Evolutionary conservation across 2,888 invertebrate species (phyloP).

Genomic region (Sarcophaga caerulescens): DNA sequence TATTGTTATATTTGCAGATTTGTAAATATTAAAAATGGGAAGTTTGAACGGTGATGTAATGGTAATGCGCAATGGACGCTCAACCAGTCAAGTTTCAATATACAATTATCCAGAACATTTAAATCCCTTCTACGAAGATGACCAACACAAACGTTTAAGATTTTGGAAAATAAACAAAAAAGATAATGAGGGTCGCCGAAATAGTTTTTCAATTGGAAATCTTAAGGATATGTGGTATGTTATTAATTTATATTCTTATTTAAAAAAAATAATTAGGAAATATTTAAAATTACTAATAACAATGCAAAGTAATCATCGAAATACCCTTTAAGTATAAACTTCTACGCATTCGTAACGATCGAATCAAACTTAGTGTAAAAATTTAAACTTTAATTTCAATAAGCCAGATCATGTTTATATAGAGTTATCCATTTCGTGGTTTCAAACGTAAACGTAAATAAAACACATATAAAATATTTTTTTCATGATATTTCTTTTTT

Average conservation of each 20-base stretch:
- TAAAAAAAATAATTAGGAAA: neutral
- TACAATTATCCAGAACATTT: slow-evolving; percentile 89
- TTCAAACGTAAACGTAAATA: too few species aligned
- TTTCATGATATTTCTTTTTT: too few species aligned
- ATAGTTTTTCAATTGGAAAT: slow-evolving; percentile 85
- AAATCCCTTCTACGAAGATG: slow-evolving; percentile 88
- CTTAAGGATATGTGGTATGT: slow-evolving; percentile 85
- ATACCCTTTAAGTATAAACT: too few species aligned
- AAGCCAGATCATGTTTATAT: too few species aligned
- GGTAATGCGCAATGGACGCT: slow-evolving; percentile 75
- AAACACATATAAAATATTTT: too few species aligned
- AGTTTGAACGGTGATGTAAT: slow-evolving; percentile 72
- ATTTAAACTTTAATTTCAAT: too few species aligned
- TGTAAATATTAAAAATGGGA: slow-evolving; percentile 66
- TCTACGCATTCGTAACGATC: neutral
- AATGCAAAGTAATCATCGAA: too few species aligned
- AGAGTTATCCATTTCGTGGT: too few species aligned
- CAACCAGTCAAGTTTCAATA: slow-evolving; percentile 82
- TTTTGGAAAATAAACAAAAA: slow-evolving; percentile 83
- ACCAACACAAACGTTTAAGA: slow-evolving; percentile 84
- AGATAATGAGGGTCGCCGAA: slow-evolving; percentile 76
- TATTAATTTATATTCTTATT: neutral
- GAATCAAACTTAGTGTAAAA: too few species aligned
- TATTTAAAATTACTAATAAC: neutral
- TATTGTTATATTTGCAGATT: slow-evolving; percentile 37